Evolutionary conservation across 2,797 vertebrate species (phyloP).

Genomic region (Enoplosus armatus): DNA sequence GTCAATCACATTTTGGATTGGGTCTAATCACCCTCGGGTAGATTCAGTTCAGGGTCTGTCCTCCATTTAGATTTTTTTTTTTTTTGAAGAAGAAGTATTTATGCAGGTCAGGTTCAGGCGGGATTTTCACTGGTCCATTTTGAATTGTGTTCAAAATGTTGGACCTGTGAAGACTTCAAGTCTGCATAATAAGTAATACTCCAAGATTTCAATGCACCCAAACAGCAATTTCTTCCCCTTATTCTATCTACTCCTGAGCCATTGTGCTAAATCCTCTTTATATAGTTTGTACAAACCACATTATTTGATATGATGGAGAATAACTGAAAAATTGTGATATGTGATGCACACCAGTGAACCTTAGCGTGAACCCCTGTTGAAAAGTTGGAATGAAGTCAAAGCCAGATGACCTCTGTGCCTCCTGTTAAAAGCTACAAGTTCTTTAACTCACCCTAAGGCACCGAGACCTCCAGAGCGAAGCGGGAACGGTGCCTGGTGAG

Average conservation of each 20-base stretch:
- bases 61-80: background rate
- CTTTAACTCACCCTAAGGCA: conserved; percentile 66
- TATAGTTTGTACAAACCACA: background rate
- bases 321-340: conserved; percentile 3
- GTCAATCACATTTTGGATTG: background rate
- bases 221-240: background rate
- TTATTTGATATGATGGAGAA: conserved; percentile 13
- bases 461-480: conserved; percentile 70
- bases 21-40: conserved; percentile 1
- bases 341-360: conserved; percentile 22
- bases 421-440: conserved; percentile 64
- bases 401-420: conserved; percentile 65
- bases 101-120: background rate
- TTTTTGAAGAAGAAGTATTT: background rate
- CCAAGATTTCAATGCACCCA: background rate
- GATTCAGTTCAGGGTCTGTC: background rate
- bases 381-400: conserved; percentile 57
- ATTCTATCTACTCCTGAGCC: background rate
- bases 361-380: conserved; percentile 36
- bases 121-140: background rate
- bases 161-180: background rate
- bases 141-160: background rate
- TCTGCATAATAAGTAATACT: background rate
- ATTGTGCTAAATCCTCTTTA: background rate
- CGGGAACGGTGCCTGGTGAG: conserved; percentile 68